Evolutionary conservation across 2,888 invertebrate genomes (phyloP).

Genomic region (Caenorhabditis japonica): DNA sequence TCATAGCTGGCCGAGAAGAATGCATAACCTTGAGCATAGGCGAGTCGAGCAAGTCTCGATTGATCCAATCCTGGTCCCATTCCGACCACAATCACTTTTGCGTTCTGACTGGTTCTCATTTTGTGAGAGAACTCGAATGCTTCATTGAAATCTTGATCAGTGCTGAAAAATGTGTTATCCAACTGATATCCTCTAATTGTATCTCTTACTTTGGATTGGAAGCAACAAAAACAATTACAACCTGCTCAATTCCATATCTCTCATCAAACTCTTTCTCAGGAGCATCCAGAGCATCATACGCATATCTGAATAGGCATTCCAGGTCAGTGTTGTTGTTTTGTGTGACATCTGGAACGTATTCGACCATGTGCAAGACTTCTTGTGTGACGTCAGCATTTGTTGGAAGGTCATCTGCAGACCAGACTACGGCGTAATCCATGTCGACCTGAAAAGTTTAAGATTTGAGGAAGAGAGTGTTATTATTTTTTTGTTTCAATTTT

Average conservation of each 20-base stretch:
- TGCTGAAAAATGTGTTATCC: conserved; percentile 39
- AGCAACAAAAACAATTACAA: conserved; percentile 60
- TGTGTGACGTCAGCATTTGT: conserved; percentile 44
- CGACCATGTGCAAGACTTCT: conserved; percentile 51
- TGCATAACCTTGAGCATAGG: conserved; percentile 59
- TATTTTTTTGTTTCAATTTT: background rate
- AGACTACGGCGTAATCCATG: conserved; percentile 56
- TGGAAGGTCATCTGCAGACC: conserved; percentile 33
- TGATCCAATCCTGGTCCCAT: conserved; percentile 56
- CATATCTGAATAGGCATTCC: conserved; percentile 67
- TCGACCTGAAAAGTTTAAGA: conserved; percentile 15
- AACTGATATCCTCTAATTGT: background rate
- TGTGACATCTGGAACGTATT: conserved; percentile 59
- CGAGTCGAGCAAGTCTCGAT: conserved; percentile 40
- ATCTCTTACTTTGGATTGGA: conserved; percentile 56
- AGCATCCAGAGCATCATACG: conserved; percentile 47
- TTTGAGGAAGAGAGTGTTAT: background rate
- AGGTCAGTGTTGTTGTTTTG: conserved; percentile 60
- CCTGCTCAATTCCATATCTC: conserved; percentile 58
- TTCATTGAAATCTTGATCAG: conserved; percentile 64
- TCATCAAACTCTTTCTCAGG: conserved; percentile 39
- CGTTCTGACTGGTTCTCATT: conserved; percentile 51
- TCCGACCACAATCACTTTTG: conserved; percentile 62
- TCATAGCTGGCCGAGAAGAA: conserved; percentile 56
- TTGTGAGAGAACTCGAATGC: conserved; percentile 61